phyloP scores from a whole-genome alignment of 2,888 invertebrate genomes.

The Ypsolopha scabrella region DNA sequence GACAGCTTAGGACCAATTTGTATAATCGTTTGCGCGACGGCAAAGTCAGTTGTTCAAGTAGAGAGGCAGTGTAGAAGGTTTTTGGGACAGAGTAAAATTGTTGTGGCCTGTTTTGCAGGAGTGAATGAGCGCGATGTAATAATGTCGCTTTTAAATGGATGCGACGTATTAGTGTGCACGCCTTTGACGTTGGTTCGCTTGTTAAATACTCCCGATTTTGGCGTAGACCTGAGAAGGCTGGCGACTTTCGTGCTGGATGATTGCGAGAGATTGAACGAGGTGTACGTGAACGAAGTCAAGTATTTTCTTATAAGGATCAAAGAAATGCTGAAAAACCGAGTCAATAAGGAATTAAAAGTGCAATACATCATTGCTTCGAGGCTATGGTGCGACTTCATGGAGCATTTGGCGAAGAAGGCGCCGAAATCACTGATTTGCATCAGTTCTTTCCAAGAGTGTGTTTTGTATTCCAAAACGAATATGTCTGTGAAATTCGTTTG shows the following conservation, averaged over 20 bases:
- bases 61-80: conserved; percentile 48
- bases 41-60: conserved; percentile 64
- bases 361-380: conserved; percentile 73
- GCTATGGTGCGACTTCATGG: conserved; percentile 74
- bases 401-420: conserved; percentile 64
- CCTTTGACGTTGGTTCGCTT: conserved; percentile 68
- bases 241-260: conserved; percentile 79
- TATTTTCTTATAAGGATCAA: conserved; percentile 48
- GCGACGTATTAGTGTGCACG: conserved; percentile 79
- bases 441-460: conserved; percentile 79
- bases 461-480: conserved; percentile 74
- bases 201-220: conserved; percentile 36
- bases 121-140: conserved; percentile 37
- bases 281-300: conserved; percentile 59
- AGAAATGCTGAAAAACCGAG: conserved; percentile 47
- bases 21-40: conserved; percentile 75
- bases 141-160: conserved; percentile 71
- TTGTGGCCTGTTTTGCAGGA: conserved; percentile 53
- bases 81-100: conserved; percentile 33
- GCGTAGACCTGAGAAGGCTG: conserved; percentile 72
- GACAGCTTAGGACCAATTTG: conserved; percentile 71
- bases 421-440: conserved; percentile 76
- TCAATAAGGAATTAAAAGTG: conserved; percentile 49
- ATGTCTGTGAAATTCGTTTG: conserved; percentile 41
- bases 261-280: conserved; percentile 72